Evolutionary conservation across 2,113 vertebrate species (phyloP).

Genomic region (Chaetodon auriga): DNA sequence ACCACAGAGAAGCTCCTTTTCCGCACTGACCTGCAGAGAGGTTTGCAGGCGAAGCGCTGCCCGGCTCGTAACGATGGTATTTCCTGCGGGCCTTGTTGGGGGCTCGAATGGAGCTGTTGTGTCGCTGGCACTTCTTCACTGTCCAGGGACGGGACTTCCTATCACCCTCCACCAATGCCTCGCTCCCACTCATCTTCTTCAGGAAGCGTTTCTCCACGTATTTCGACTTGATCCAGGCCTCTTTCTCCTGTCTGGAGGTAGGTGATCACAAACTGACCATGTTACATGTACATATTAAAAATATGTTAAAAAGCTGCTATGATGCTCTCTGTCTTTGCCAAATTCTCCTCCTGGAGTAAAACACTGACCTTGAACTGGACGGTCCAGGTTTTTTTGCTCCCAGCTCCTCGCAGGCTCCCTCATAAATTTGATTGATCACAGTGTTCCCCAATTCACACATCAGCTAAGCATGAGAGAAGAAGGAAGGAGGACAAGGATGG

Average conservation of each 20-base stretch:
- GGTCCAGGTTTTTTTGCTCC: conserved; percentile 90
- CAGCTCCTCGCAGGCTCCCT: conserved; percentile 89
- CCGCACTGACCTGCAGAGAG: conserved; percentile 87
- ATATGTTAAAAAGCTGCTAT: background rate
- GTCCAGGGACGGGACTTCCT: conserved; percentile 89
- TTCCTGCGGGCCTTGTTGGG: conserved; percentile 84
- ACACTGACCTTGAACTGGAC: conserved; percentile 78
- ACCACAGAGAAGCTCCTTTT: background rate
- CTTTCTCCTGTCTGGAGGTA: conserved; percentile 91
- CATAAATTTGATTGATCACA: conserved; percentile 96
- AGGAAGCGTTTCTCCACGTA: conserved; percentile 95
- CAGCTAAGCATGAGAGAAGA: conserved; percentile 82
- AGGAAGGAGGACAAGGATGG: conserved; percentile 27
- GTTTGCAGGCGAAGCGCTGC: conserved; percentile 83
- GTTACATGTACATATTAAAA: no score
- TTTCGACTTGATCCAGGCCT: conserved; percentile 96
- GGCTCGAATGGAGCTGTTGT: conserved; percentile 86
- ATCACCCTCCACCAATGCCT: conserved; percentile 81
- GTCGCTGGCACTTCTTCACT: conserved; percentile 88
- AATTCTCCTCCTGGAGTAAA: conserved; percentile 34
- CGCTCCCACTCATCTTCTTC: conserved; percentile 83
- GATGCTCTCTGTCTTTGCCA: background rate
- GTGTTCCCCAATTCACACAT: conserved; percentile 98
- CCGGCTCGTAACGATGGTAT: conserved; percentile 86
- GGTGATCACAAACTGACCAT: conserved; percentile 9